These are phyloP conservation scores for Hedychridium roseum DNA, from an alignment of 2,888 invertebrate species.

Conservation along the genomic window DNA sequence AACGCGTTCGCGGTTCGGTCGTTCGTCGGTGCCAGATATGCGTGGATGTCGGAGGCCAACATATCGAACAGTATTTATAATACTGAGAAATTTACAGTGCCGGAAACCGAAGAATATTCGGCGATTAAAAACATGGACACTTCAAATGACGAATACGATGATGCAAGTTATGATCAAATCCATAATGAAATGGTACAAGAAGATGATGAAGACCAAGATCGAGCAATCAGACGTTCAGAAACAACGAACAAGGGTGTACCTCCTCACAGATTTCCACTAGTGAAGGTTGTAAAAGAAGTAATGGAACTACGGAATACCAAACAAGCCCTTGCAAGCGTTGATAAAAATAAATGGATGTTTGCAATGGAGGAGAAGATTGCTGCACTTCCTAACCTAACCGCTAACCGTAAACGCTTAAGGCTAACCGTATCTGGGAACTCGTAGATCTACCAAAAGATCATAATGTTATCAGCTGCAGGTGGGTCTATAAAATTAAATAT, in stretches of 20 bases:
- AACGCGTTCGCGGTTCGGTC: no score
- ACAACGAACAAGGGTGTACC: not conserved
- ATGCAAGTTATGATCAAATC: no score
- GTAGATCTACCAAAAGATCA: not conserved
- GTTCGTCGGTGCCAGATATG: no score
- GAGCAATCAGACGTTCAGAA: not conserved
- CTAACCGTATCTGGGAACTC: not conserved
- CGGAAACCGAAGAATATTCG: no score
- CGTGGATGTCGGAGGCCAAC: no score
- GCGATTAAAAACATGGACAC: no score
- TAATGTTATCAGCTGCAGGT: not conserved
- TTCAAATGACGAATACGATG: no score
- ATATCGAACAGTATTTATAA: no score
- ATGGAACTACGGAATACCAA: not conserved
- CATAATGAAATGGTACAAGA: no score
- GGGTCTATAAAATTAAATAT: not conserved
- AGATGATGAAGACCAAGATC: not conserved
- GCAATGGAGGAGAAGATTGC: not conserved
- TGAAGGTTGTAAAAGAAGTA: not conserved
- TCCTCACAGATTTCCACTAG: not conserved
- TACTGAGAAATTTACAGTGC: no score
- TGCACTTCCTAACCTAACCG: no score
- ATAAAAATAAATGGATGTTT: not conserved
- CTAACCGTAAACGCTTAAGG: not conserved
- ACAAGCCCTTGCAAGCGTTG: not conserved